These are phyloP conservation scores for Urocynchramus pylzowi DNA, from an alignment of 2,113 vertebrate genomes.

Conservation along the genomic window DNA sequence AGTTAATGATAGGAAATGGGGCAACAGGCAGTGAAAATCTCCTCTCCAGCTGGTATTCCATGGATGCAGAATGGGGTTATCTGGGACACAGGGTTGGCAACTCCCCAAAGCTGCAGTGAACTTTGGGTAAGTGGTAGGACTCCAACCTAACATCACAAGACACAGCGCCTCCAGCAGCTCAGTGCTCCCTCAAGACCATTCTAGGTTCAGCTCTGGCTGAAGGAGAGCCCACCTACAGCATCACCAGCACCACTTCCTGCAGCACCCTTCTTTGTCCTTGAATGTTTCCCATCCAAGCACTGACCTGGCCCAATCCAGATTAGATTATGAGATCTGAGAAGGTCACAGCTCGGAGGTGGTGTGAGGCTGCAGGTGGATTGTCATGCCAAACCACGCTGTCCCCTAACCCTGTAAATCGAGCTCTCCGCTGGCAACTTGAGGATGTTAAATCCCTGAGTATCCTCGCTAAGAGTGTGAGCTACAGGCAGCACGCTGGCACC, in stretches of 20 bases:
- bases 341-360: constrained; percentile 52
- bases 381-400: constrained; percentile 54
- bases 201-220: constrained; percentile 48
- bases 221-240: constrained; percentile 59
- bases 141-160: neutral
- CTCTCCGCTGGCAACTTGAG: constrained; percentile 62
- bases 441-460: constrained; percentile 57
- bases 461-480: constrained; percentile 55
- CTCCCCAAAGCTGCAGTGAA: neutral
- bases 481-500: constrained; percentile 60
- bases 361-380: constrained; percentile 59
- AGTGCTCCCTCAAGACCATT: neutral
- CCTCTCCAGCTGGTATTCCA: constrained; percentile 45
- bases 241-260: constrained; percentile 62
- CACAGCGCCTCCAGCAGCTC: constrained; percentile 33
- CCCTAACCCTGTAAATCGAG: constrained; percentile 57
- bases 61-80: constrained; percentile 7
- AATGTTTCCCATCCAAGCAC: constrained; percentile 56
- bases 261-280: constrained; percentile 51
- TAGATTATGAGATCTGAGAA: constrained; percentile 60
- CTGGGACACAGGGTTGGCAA: neutral
- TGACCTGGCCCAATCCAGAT: constrained; percentile 63
- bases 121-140: neutral
- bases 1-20: constrained; percentile 18
- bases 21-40: constrained; percentile 35